phyloP scores from a whole-genome alignment of 2,797 vertebrate species.

The Lepilemur ruficaudatus region DNA sequence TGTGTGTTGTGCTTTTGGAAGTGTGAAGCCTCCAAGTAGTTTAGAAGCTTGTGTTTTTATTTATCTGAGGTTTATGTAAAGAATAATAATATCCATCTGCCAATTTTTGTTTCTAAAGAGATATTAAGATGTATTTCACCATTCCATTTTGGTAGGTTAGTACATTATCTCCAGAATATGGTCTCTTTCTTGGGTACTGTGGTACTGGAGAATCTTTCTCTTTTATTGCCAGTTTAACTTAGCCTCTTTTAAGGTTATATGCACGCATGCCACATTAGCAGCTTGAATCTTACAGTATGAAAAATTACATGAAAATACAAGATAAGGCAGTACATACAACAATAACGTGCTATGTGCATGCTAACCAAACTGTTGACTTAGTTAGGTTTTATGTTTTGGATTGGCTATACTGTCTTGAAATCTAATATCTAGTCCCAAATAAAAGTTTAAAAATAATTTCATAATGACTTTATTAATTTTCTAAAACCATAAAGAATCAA shows the following conservation, averaged over 20 bases:
- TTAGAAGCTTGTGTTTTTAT: not conserved
- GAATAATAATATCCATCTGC: not conserved
- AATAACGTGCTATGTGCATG: not conserved
- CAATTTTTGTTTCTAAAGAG: not conserved
- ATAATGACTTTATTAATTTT: not conserved
- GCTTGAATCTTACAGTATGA: not conserved
- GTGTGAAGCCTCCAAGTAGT: not conserved
- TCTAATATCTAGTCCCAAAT: not conserved
- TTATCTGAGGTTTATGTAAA: not conserved
- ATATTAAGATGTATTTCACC: not conserved
- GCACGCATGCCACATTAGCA: not conserved
- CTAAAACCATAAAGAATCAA: not conserved
- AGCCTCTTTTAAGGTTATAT: not conserved
- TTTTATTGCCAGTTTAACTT: not conserved
- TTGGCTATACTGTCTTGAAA: not conserved
- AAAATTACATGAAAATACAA: not conserved
- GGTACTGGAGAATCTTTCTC: not conserved
- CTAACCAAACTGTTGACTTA: not conserved
- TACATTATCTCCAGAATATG: not conserved
- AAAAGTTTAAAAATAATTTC: not conserved
- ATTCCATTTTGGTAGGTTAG: not conserved
- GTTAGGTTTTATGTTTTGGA: not conserved
- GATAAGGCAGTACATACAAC: not conserved
- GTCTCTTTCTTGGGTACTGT: not conserved
- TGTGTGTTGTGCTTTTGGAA: not conserved